Evolutionary conservation across 2,797 vertebrate genomes (phyloP).

Genomic region (Tiaroga cobitis): DNA sequence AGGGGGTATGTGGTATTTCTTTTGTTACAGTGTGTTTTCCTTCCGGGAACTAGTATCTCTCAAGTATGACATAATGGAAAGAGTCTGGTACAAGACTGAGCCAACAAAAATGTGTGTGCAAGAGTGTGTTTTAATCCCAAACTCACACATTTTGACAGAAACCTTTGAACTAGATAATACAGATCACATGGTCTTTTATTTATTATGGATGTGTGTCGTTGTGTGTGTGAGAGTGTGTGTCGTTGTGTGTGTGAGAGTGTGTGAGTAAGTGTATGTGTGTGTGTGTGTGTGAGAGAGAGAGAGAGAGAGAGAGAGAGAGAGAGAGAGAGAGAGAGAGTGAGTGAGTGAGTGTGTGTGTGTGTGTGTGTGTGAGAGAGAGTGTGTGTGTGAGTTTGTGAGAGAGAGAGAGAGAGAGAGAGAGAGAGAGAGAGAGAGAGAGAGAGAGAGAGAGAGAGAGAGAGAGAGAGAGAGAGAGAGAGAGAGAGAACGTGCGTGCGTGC

Average conservation of each 20-base stretch:
- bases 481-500: not conserved
- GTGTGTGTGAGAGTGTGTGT: slow-evolving; percentile 30
- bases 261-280: slow-evolving; percentile 24
- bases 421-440: too few relatives aligned
- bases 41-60: slow-evolving; percentile 11
- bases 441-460: too few relatives aligned
- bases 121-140: not conserved
- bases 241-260: slow-evolving; percentile 22
- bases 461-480: too few relatives aligned
- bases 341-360: not conserved
- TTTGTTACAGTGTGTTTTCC: not conserved
- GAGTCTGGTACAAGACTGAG: slow-evolving; percentile 22
- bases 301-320: too few relatives aligned
- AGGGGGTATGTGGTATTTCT: not conserved
- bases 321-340: too few relatives aligned
- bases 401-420: too few relatives aligned
- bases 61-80: slow-evolving; percentile 54
- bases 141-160: slow-evolving; percentile 17
- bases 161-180: not conserved
- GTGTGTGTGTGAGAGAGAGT: not conserved
- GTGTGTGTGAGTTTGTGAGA: not conserved
- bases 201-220: slow-evolving; percentile 26
- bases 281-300: not conserved
- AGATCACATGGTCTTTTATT: slow-evolving; percentile 8
- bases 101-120: slow-evolving; percentile 60